A percentile compares a stretch with the other conserved stretches of the same genome.
These are phyloP conservation scores for Copsychus sechellarum DNA, from an alignment of 2,113 vertebrate species.

Conservation along the genomic window DNA sequence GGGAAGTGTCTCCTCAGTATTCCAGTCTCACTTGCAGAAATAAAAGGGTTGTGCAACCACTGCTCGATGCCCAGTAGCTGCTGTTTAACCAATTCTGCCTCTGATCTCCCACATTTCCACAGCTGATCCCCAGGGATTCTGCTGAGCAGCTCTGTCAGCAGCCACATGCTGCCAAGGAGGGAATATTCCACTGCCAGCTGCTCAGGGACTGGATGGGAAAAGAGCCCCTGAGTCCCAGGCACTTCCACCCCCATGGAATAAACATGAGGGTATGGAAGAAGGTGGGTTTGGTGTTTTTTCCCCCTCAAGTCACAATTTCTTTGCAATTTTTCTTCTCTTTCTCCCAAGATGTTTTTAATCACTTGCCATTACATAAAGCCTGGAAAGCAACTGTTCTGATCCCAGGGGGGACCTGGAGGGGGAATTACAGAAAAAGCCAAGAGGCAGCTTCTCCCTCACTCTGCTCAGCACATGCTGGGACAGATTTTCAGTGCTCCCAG, in stretches of 20 bases:
- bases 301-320: not conserved
- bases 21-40: not conserved
- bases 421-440: not conserved
- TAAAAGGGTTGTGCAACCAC: not conserved
- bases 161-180: not conserved
- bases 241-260: not conserved
- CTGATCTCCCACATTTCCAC: not conserved
- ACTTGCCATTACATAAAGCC: not conserved
- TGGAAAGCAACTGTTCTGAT: not conserved
- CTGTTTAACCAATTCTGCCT: not conserved
- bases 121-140: not conserved
- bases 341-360: not conserved
- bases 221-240: not conserved
- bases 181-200: not conserved
- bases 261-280: not conserved
- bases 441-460: not conserved
- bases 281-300: not conserved
- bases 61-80: not conserved
- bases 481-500: not conserved
- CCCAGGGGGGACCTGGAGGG: not conserved
- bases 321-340: not conserved
- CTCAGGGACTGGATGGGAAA: not conserved
- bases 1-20: not conserved
- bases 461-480: not conserved
- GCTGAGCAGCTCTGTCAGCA: not conserved